These are phyloP conservation scores for Umimayanthus chanpuru DNA, from an alignment of 92 coral and sea anemone species.

Conservation along the genomic window DNA sequence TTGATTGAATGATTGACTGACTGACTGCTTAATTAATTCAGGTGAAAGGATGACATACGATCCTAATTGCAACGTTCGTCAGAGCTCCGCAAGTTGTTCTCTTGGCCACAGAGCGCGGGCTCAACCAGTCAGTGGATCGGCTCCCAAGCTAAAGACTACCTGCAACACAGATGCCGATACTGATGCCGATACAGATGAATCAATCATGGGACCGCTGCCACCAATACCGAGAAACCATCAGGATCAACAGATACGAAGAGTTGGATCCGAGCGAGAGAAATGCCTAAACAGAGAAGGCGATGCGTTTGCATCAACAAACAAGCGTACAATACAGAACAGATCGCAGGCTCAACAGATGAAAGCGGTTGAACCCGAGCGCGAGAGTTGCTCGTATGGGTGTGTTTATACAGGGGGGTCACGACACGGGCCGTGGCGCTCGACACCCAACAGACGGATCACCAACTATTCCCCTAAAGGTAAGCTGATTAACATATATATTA, in stretches of 20 bases:
- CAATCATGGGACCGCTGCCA: background rate
- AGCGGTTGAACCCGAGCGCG: background rate
- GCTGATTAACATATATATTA: background rate
- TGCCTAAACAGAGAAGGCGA: background rate
- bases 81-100: background rate
- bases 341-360: background rate
- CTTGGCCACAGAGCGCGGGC: background rate
- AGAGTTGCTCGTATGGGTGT: too few species aligned
- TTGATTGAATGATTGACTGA: too few species aligned
- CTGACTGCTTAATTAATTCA: too few species aligned
- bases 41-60: too few species aligned
- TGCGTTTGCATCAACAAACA: background rate
- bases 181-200: background rate
- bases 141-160: too few species aligned
- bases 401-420: background rate
- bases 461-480: background rate
- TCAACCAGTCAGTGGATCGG: background rate
- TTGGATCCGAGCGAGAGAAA: background rate
- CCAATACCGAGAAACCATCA: background rate
- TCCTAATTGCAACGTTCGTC: background rate
- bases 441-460: background rate
- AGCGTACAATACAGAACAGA: background rate
- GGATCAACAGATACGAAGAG: background rate
- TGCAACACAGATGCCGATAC: background rate
- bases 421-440: background rate